These are phyloP conservation scores for Monodelphis domestica DNA, from an alignment of 2,797 vertebrate genomes.

Conservation along the genomic window DNA sequence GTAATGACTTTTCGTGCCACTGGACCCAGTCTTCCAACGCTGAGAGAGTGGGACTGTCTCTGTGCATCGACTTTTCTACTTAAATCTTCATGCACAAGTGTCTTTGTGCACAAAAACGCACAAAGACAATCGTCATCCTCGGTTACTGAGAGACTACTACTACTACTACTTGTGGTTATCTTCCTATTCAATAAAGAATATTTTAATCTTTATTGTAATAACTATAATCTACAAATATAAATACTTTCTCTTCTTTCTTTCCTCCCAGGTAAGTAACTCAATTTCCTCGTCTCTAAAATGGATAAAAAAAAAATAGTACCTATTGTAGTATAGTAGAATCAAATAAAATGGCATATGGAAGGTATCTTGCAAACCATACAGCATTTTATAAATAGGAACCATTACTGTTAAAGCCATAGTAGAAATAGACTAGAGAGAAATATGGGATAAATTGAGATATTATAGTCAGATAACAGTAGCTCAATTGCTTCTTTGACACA, in stretches of 20 bases:
- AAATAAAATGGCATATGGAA: not conserved
- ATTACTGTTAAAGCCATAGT: not conserved
- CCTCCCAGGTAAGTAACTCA: not conserved
- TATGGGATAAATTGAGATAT: not conserved
- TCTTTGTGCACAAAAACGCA: too few species aligned
- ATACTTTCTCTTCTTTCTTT: not conserved
- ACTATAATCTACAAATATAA: slow-evolving; percentile 4
- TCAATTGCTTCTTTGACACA: not conserved
- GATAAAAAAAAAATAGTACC: not conserved
- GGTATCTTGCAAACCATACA: not conserved
- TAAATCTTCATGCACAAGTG: too few species aligned
- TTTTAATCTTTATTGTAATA: slow-evolving; percentile 4
- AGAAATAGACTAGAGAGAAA: not conserved
- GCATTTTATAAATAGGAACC: not conserved
- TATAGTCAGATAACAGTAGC: not conserved
- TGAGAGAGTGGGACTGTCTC: too few species aligned
- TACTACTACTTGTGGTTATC: not conserved
- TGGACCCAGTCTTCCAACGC: too few species aligned
- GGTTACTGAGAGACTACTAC: too few species aligned
- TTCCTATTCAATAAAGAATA: slow-evolving; percentile 10
- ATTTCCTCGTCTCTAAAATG: not conserved
- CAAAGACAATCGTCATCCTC: too few species aligned
- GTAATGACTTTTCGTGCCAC: too few species aligned
- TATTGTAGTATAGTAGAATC: not conserved
- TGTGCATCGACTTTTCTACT: too few species aligned